A percentile compares a stretch with the other conserved stretches of the same genome.
Evolutionary conservation across 2,888 invertebrate genomes (phyloP).

Genomic region (Trissoscelio sp.): DNA sequence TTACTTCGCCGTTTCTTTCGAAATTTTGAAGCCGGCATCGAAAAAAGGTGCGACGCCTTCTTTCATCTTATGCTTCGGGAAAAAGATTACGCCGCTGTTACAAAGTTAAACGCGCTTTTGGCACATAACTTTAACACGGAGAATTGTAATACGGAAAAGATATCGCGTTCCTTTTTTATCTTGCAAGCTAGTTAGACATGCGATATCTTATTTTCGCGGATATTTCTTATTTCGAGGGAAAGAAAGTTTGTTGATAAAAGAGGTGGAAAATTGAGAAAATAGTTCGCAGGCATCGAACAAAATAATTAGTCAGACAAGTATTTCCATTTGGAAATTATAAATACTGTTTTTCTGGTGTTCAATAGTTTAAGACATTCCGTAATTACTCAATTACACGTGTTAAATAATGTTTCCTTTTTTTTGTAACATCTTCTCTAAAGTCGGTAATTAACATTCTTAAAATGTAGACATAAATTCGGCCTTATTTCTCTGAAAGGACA

Average conservation of each 20-base stretch:
- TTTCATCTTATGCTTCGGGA: conserved; percentile 1
- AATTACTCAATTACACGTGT: not conserved
- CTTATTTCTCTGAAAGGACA: not conserved
- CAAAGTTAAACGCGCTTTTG: conserved; percentile 37
- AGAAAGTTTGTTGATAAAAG: not conserved
- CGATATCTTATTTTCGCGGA: conserved; percentile 8
- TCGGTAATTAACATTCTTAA: not conserved
- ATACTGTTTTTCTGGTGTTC: conserved; percentile 23
- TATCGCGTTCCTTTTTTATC: conserved; percentile 15
- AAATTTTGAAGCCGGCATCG: not conserved
- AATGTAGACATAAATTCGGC: conserved; percentile 29
- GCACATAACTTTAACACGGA: conserved; percentile 24
- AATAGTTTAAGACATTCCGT: conserved; percentile 17
- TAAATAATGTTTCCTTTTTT: not conserved
- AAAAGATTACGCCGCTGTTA: conserved; percentile 27
- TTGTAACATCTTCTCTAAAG: not conserved
- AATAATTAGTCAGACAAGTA: conserved; percentile 31
- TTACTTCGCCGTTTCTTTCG: not conserved
- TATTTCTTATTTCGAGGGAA: conserved; percentile 1
- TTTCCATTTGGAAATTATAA: conserved; percentile 7
- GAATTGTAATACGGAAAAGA: conserved; percentile 22
- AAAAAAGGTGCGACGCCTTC: conserved; percentile 16
- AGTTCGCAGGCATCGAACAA: conserved; percentile 6
- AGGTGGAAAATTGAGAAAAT: not conserved
- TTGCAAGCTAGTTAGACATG: conserved; percentile 19